phyloP scores from a whole-genome alignment of 2,888 invertebrate species.

The Ectropis crepuscularia region DNA sequence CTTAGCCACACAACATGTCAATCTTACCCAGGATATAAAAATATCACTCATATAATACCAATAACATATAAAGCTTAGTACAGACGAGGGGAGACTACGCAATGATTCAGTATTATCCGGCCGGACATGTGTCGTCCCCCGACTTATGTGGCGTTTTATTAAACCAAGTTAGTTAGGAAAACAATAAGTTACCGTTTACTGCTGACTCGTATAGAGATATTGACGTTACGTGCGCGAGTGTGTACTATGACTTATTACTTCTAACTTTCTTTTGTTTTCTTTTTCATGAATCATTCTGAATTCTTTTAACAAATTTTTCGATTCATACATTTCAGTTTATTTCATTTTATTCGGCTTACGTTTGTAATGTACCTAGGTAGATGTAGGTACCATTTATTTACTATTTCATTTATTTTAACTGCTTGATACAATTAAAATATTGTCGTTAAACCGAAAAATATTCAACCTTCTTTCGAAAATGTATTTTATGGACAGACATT shows the following conservation, averaged over 20 bases:
- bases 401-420: no score
- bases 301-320: neutral
- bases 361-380: no score
- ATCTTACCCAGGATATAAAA: conserved; percentile 1
- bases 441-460: no score
- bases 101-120: conserved; percentile 76
- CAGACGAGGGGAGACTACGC: conserved; percentile 55
- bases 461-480: no score
- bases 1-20: no score
- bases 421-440: no score
- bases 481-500: no score
- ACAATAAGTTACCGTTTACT: conserved; percentile 27
- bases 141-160: conserved; percentile 71
- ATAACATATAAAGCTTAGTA: conserved; percentile 48
- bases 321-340: neutral
- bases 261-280: no score
- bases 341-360: no score
- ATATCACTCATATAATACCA: conserved; percentile 26
- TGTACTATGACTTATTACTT: conserved; percentile 10
- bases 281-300: no score
- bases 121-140: conserved; percentile 68
- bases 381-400: no score
- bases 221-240: conserved; percentile 15
- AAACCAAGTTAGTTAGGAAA: conserved; percentile 60
- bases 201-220: conserved; percentile 18